These are phyloP conservation scores for Spinus pinus DNA, from an alignment of 2,797 vertebrate genomes.

Conservation along the genomic window DNA sequence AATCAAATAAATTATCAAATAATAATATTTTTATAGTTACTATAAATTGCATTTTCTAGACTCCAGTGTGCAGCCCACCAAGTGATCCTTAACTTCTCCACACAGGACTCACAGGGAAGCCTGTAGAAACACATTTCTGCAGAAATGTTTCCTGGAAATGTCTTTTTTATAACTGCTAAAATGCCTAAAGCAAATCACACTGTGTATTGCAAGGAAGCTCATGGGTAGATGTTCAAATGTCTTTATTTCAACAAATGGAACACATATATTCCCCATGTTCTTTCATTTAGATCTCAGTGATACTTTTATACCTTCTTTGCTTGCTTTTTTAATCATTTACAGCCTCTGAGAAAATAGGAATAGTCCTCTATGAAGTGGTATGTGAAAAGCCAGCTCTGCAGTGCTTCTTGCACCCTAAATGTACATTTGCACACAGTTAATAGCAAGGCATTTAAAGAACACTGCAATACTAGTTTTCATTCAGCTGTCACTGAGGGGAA, in stretches of 20 bases:
- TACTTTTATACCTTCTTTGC: not conserved
- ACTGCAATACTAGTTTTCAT: not conserved
- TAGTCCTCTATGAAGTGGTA: not conserved
- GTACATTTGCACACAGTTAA: not conserved
- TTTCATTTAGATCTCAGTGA: not conserved
- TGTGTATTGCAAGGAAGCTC: not conserved
- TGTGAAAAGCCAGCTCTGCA: not conserved
- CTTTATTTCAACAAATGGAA: not conserved
- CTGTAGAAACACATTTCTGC: not conserved
- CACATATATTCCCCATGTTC: not conserved
- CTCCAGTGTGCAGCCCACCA: fast-evolving
- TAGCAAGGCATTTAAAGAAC: not conserved
- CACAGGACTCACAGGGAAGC: not conserved
- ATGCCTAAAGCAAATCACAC: not conserved
- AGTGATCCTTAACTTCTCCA: not conserved
- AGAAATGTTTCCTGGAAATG: not conserved
- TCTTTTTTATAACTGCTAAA: not conserved
- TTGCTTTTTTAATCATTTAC: not conserved
- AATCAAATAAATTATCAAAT: not conserved
- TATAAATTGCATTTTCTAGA: not conserved
- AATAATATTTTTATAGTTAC: not conserved
- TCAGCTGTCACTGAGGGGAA: not conserved
- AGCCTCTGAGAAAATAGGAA: not conserved
- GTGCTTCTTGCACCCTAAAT: not conserved
- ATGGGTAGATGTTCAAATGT: not conserved